Evolutionary conservation across 2,797 vertebrate species (phyloP), one percentile per base, ranked within the genome.

Genomic region (Eutrigla gurnardus): DNA sequence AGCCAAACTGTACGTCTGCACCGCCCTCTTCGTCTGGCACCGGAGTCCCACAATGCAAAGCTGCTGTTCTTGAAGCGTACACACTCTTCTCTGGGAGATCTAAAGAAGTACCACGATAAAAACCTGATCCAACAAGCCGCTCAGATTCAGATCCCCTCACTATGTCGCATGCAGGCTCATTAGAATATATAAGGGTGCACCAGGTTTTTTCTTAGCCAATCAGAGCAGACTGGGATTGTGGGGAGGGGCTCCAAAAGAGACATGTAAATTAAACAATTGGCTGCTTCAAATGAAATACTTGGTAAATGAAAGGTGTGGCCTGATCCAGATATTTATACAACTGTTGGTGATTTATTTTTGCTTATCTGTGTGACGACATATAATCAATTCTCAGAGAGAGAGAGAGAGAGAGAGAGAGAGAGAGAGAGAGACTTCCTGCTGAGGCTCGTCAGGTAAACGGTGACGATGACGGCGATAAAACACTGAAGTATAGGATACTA

Each of bases 401-500:
- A 32, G 25, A 5, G 25, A 11, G 58, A 14, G 25, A 39, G 42
- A 18, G 7, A 7, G 2, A 3, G 59, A 15, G 59, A 15, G 60
- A 36, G 18, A 52, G 49, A 25, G 10, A 18, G 14, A 64, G 55
- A 64, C 67, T 82, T 83, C 75, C 50, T 82, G 84, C 88, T 86
- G 80, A 75, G 71, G 86, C 59, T 59, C 84, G 86, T 92, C 88
- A 87, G 79, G 78, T 82, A 88, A 87, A 91, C 86, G 83, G 83
- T 80, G 83, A 87, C 71, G 73, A 86, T 86, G 85, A 85, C 77
- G 69, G 80, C 84, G 73, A 83, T 89, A 82, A 82, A 86, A 85
- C 25, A 25, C 25, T 83, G 63, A 79, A 82, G 25, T 25, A 25
- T 25, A 25, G 25, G 80, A 78, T 83, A 82, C 86, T 90, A 91